phyloP scores from a whole-genome alignment of 2,888 invertebrate genomes.

The Conomelus anceps region DNA sequence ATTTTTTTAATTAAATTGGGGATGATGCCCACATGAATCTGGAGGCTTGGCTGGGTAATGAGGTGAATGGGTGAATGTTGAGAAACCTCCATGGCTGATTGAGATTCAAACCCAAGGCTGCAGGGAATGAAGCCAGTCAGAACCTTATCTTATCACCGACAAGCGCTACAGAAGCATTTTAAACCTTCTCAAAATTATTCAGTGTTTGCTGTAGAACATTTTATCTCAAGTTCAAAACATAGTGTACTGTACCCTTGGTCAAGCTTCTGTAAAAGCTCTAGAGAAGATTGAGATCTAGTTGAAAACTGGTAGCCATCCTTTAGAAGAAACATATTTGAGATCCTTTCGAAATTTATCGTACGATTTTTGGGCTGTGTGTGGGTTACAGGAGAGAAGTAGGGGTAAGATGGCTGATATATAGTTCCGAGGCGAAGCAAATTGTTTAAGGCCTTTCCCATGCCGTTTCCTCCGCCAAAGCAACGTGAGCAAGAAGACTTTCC shows the following conservation, averaged over 20 bases:
- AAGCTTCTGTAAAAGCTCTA: neutral
- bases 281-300: neutral
- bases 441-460: neutral
- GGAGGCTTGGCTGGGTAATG: too few relatives aligned
- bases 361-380: neutral
- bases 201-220: too few relatives aligned
- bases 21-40: too few relatives aligned
- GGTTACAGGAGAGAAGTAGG: neutral
- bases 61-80: too few relatives aligned
- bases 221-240: neutral
- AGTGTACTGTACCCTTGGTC: neutral
- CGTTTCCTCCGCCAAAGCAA: neutral
- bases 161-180: too few relatives aligned
- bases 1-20: too few relatives aligned
- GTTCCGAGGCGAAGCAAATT: neutral
- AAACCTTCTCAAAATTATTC: too few relatives aligned
- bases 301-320: neutral
- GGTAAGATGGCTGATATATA: neutral
- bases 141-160: too few relatives aligned
- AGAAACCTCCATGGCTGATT: too few relatives aligned
- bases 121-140: too few relatives aligned
- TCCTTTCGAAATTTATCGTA: neutral
- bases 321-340: neutral
- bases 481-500: neutral
- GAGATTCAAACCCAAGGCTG: too few relatives aligned